Percentiles rank a stretch among this genome's conserved stretches.
Conservation (phyloP, 1,140 invertebrate genomes). For the Chlorops oryzae region DNA sequence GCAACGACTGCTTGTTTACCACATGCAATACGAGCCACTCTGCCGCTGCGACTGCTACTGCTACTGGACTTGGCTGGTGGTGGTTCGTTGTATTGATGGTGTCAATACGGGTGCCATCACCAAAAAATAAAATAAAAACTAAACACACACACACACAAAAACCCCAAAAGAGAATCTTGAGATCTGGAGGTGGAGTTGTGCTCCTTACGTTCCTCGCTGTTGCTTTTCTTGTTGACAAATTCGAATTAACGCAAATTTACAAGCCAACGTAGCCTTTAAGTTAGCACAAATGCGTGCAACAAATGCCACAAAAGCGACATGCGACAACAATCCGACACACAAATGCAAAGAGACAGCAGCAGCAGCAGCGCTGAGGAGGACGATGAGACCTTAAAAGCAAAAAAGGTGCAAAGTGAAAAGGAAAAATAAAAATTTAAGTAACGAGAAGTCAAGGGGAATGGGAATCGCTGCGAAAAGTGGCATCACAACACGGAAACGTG, state of each 20-base stretch:
- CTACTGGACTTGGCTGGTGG: not conserved
- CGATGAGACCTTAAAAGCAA: not conserved
- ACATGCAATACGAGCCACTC: not conserved
- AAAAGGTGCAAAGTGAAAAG: not conserved
- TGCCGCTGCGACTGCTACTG: not conserved
- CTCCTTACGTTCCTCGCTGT: no score
- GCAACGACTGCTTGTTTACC: no score
- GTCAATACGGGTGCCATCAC: no score
- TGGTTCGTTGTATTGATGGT: no score
- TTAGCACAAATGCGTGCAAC: conserved; percentile 15
- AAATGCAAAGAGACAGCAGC: not conserved
- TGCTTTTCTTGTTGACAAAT: not conserved
- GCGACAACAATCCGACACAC: not conserved
- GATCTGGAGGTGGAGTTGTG: not conserved
- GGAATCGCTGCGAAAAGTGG: no score
- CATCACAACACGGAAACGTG: conserved; percentile 40
- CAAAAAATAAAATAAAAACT: not conserved
- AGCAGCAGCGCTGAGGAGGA: not conserved
- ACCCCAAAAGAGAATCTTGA: not conserved
- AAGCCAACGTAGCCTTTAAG: no score
- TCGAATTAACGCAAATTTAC: conserved; percentile 13
- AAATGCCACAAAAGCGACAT: conserved; percentile 3
- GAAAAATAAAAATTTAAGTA: no score
- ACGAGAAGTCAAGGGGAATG: no score
- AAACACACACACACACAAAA: not conserved